Evolutionary conservation across 2,888 invertebrate genomes (phyloP).

Genomic region (Orgyia antiqua): DNA sequence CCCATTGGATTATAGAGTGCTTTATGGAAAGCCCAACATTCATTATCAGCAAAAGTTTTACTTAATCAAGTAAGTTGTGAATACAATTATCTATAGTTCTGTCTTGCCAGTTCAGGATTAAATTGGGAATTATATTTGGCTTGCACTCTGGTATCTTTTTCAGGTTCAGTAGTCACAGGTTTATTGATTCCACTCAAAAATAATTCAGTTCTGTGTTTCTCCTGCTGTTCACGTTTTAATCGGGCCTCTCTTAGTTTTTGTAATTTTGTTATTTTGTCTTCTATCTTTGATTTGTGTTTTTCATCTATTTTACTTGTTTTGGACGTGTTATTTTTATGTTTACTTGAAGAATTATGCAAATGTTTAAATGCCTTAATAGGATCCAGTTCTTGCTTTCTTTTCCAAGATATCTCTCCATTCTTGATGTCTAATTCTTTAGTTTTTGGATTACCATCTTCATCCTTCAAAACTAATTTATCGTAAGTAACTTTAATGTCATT

Average conservation of each 20-base stretch:
- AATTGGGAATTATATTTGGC: constrained; percentile 98
- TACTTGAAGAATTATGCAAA: constrained; percentile 37
- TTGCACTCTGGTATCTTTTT: constrained; percentile 57
- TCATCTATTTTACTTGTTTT: constrained; percentile 3
- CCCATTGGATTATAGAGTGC: too few relatives aligned
- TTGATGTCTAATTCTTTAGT: constrained; percentile 49
- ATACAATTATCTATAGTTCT: constrained; percentile 82
- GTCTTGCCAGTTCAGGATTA: constrained; percentile 93
- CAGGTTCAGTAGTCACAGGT: constrained; percentile 18
- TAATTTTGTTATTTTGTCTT: constrained; percentile 61
- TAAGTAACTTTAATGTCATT: constrained; percentile 63
- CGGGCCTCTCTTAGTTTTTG: constrained; percentile 86
- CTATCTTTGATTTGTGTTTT: constrained; percentile 30
- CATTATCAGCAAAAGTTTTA: too few relatives aligned
- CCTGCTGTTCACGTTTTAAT: constrained; percentile 87
- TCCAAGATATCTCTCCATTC: constrained; percentile 80
- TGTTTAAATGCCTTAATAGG: constrained; percentile 84
- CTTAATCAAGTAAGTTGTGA: too few relatives aligned
- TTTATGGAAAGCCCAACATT: too few relatives aligned
- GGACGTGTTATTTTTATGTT: constrained; percentile 13
- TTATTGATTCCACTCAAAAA: constrained; percentile 83
- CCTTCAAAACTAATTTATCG: constrained; percentile 63
- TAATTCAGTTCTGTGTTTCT: constrained; percentile 83
- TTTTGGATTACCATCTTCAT: constrained; percentile 63
- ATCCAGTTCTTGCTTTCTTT: constrained; percentile 83